Percentiles rank a stretch among this genome's conserved stretches.
Conservation (phyloP, 2,113 vertebrate species). For the Cranoglanis bouderius region DNA sequence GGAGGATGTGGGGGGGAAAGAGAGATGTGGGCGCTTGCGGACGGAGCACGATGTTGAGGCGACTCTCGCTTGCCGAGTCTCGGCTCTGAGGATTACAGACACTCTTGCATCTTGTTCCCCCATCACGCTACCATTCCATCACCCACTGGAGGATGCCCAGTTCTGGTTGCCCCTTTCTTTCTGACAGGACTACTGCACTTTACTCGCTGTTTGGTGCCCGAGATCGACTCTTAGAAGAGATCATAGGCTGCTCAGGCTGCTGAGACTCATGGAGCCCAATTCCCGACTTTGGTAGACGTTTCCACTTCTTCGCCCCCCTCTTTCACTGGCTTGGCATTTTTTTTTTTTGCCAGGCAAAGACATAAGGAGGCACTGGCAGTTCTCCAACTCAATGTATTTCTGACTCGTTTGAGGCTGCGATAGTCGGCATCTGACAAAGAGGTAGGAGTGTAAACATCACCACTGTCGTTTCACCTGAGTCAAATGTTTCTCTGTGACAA, state of each 20-base stretch:
- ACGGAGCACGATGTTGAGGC: slow-evolving; percentile 59
- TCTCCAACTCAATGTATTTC: slow-evolving; percentile 59
- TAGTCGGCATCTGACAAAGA: slow-evolving; percentile 64
- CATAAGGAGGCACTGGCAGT: slow-evolving; percentile 47
- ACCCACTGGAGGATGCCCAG: slow-evolving; percentile 58
- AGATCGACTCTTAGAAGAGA: slow-evolving; percentile 36
- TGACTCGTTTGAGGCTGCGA: slow-evolving; percentile 59
- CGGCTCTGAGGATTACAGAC: slow-evolving; percentile 51
- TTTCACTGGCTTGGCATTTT: slow-evolving; percentile 33
- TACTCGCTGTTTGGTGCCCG: slow-evolving; percentile 27
- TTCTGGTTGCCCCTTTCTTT: slow-evolving; percentile 35
- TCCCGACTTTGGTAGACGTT: slow-evolving; percentile 41
- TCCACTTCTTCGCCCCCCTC: background rate
- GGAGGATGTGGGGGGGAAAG: slow-evolving; percentile 50
- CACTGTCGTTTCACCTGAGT: background rate
- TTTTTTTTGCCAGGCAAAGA: slow-evolving; percentile 28
- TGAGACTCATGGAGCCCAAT: slow-evolving; percentile 54
- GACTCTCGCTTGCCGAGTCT: slow-evolving; percentile 45
- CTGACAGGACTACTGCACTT: slow-evolving; percentile 53
- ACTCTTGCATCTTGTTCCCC: slow-evolving; percentile 6
- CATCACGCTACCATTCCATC: slow-evolving; percentile 11
- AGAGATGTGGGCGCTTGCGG: slow-evolving; percentile 54
- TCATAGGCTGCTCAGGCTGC: slow-evolving; percentile 41
- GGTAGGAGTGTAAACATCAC: slow-evolving; percentile 53
- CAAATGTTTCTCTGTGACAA: background rate